phyloP scores from a whole-genome alignment of 2,797 vertebrate genomes.

The Mastacembelus armatus region DNA sequence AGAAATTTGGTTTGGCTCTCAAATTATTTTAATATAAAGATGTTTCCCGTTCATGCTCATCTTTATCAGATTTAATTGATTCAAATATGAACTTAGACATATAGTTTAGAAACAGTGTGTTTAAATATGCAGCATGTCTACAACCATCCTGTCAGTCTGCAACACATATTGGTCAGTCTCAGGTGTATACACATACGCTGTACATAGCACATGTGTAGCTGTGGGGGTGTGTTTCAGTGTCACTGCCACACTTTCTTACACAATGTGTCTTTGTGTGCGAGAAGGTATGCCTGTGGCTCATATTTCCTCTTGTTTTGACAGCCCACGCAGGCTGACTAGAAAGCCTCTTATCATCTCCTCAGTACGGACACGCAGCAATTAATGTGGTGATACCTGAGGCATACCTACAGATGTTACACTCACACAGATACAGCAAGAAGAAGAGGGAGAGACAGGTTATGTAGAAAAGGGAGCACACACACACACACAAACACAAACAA shows the following conservation, averaged over 20 bases:
- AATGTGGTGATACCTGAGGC: slow-evolving; percentile 2
- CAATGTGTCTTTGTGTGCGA: slow-evolving; percentile 6
- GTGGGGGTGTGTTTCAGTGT: background rate
- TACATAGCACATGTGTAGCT: background rate
- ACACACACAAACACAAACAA: slow-evolving; percentile 14
- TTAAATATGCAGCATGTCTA: no score
- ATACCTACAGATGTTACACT: background rate
- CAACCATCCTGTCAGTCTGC: no score
- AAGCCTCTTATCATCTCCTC: slow-evolving; percentile 25
- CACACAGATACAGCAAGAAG: background rate
- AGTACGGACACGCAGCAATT: slow-evolving; percentile 17
- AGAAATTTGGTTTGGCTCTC: no score
- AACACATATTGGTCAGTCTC: no score
- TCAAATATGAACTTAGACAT: no score
- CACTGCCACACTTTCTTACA: background rate
- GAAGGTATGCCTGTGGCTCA: slow-evolving; percentile 23
- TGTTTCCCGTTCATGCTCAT: no score
- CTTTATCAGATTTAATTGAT: no score
- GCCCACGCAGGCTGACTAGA: background rate
- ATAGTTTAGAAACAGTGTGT: no score
- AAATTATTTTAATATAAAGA: no score
- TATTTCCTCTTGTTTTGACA: slow-evolving; percentile 48
- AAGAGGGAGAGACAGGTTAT: background rate
- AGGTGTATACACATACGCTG: no score
- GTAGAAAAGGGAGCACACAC: background rate